Base-by-base conservation (phyloP, 1,140 invertebrate genomes). In the Lethocerus indicus region DNA sequence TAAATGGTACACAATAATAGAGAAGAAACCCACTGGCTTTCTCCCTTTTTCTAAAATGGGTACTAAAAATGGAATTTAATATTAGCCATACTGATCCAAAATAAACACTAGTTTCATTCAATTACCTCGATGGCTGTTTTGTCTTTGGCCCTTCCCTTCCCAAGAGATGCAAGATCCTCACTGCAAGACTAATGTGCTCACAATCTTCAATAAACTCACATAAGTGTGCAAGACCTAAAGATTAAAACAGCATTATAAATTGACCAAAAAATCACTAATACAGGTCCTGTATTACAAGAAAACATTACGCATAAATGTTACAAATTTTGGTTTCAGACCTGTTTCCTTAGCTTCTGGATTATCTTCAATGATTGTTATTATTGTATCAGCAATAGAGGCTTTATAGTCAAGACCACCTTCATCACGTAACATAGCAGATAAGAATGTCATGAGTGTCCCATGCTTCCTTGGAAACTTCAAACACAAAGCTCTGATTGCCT, bases 121-220 rank as follows among this genome's bases (percentile, higher is more conserved):
- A 35, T 49, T 58, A 67, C 64, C 80, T 80, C 0, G 89, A 88
- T 0, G 96, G 94, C 54, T 90, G 86, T 56, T 83, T 83, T 0
- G 94, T 93, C 44, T 84, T 82, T 1, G 95, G 94, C 0, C 95
- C 95, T 69, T 99, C 95, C 54, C 88, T 83, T 5, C 95, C 95
- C 1, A 99, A 69, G n/a, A 99, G 69, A 71, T 98, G 90, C 3
- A 99, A 70, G 55, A 98, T 98, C 23, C 89, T 74, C 2, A 98
- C 95, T n/a, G 94, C 93, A 37, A 99, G 71, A 47, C 87, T 90
- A 1, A 87, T 87, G 61, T 98, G 94, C 60, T 99, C 96, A 66
- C 96, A 99, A 67, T 99, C 96, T 63, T 99, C 96, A 60, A 99
- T 99, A 61, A 99, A 99, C 64, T 99, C 96, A 63, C 96, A 98